Base-by-base conservation (phyloP, 2,113 vertebrate species). In the Gopherus flavomarginatus region DNA sequence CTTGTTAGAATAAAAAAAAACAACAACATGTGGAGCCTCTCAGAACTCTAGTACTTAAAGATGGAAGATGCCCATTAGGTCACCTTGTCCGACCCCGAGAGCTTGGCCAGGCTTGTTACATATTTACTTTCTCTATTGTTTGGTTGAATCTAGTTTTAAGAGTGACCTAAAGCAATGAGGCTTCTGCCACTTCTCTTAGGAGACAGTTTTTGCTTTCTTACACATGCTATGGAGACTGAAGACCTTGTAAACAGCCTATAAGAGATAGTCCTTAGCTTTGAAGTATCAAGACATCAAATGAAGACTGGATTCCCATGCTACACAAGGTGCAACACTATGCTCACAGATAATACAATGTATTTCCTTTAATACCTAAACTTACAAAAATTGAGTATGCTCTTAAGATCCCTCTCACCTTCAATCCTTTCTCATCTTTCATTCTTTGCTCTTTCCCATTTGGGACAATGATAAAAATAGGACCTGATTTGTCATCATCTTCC, bases 381-480 rank as follows among this genome's bases (percentile, higher is more conserved):
- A 57, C 89, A 6, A 72, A 72, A 83, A 50, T 35, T 59, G 53
- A 2, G 44, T 22, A 80, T 11, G 35, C 35, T 87, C 94, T 53
- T 91, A 27, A 56, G 11, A 19, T 83, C 92, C 87, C 93, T 79
- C 96, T 98, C 88, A 99, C 99, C 99, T 99, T 99, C 62, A 99
- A 97, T 50, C 97, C 98, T 94, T 99, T 99, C 97, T 99, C 99
- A 90, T 99, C 99, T 97, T 98, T 99, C 97, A 99, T 98, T 72
- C 99, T 98, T 97, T 99, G 99, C 17, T 99, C 99, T 96, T 99
- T 99, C 75, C 99, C 99, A 89, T 99, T 99, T 82, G 99, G 99
- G 85, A 99, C 96, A 80, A 99, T 96, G 96, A 98, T 98, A 95
- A 99, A 99, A 98, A 99, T 98, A 47, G 99, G 99, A 9, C 99